A percentile compares a stretch with the other conserved stretches of the same genome.
phyloP scores from a whole-genome alignment of 2,797 vertebrate genomes.

The Characodon lateralis region DNA sequence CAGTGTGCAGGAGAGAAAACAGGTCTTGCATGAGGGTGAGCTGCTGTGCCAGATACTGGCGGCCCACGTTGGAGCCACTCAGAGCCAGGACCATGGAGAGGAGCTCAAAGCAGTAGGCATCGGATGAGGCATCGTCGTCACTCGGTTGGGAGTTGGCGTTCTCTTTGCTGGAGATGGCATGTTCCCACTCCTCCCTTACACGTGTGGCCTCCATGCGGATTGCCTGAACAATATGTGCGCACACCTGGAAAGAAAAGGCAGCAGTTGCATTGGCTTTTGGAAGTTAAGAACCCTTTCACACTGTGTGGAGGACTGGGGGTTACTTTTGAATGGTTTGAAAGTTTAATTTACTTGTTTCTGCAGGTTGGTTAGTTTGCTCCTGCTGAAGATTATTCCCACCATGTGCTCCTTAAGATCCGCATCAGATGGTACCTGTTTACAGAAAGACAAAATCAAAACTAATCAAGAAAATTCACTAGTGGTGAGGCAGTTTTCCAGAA shows the following conservation, averaged over 20 bases:
- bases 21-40: slow-evolving; percentile 97
- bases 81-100: slow-evolving; percentile 97
- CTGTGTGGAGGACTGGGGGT: background rate
- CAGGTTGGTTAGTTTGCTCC: slow-evolving; percentile 98
- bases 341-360: slow-evolving; percentile 92
- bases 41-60: slow-evolving; percentile 97
- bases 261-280: background rate
- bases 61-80: slow-evolving; percentile 96
- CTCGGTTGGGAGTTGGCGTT: slow-evolving; percentile 98
- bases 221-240: slow-evolving; percentile 97
- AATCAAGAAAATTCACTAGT: background rate
- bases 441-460: slow-evolving; percentile 29
- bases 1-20: slow-evolving; percentile 95
- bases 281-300: rapidly evolving
- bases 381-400: slow-evolving; percentile 99
- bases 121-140: slow-evolving; percentile 95
- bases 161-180: slow-evolving; percentile 98
- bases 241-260: slow-evolving; percentile 81
- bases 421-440: slow-evolving; percentile 91
- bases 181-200: slow-evolving; percentile 98
- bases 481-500: background rate
- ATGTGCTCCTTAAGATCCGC: slow-evolving; percentile 99
- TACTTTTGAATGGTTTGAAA: background rate
- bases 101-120: slow-evolving; percentile 98
- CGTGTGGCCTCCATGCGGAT: slow-evolving; percentile 98